These are phyloP conservation scores for Echinarachnius parma DNA, from an alignment of 53 echinoderm and acorn worm genomes.

Conservation along the genomic window DNA sequence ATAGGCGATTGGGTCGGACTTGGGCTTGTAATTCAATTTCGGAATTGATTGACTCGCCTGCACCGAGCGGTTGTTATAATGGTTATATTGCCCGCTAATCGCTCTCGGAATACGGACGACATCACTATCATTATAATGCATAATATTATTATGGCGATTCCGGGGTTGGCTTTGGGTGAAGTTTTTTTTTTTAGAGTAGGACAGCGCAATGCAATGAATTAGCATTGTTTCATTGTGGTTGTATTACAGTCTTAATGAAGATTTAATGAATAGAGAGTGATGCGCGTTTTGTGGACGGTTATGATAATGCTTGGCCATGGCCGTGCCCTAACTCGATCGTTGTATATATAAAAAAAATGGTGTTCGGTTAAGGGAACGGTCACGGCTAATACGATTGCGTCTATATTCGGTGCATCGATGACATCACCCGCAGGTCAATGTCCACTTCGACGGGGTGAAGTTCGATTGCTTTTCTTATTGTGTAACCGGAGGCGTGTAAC, in stretches of 20 bases:
- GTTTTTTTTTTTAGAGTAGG: too few relatives aligned
- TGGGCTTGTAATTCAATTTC: slow-evolving; percentile 41
- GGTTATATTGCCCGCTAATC: slow-evolving; percentile 27
- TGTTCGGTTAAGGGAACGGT: slow-evolving; percentile 11
- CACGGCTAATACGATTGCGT: too few relatives aligned
- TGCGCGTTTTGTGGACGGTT: slow-evolving; percentile 1
- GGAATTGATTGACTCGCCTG: slow-evolving; percentile 13
- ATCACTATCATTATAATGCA: too few relatives aligned
- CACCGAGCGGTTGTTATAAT: slow-evolving; percentile 7
- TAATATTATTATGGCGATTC: slow-evolving; percentile 13
- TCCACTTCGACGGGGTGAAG: too few relatives aligned
- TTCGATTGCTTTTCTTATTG: too few relatives aligned
- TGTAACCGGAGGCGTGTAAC: too few relatives aligned
- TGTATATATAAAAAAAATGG: too few relatives aligned
- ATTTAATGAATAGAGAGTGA: slow-evolving; percentile 37
- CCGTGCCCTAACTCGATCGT: slow-evolving; percentile 3
- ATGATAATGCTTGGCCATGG: slow-evolving; percentile 20
- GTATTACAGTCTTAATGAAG: slow-evolving; percentile 19
- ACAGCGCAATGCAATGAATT: slow-evolving; percentile 7
- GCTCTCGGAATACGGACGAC: slow-evolving; percentile 30
- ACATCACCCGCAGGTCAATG: too few relatives aligned
- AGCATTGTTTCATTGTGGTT: slow-evolving; percentile 32
- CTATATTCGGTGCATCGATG: too few relatives aligned
- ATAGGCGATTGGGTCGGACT: slow-evolving; percentile 4
- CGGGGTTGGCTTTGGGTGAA: slow-evolving; percentile 10